Evolutionary conservation across 2,113 vertebrate species (phyloP), one percentile per base, ranked within the genome.

Genomic region (Monopterus albus): DNA sequence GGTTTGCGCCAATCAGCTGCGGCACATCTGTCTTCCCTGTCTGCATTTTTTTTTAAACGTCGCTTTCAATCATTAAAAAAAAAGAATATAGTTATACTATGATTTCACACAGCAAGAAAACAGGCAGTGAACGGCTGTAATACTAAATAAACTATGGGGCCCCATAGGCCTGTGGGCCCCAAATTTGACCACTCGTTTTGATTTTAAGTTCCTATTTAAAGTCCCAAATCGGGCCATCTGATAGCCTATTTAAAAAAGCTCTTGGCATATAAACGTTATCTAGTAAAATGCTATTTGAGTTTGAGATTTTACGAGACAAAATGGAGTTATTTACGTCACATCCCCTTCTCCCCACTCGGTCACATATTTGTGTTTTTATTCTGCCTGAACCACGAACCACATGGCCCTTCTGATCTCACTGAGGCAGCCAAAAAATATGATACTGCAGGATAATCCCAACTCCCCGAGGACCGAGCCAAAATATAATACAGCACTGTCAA

Each of bases 401-500:
- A 53, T 43, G 42, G 51, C 18, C 36, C 56, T 31, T 55, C 62
- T 72, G 61, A 60, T 73, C 49, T 83, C n/a, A 55, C 55, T 15
- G 53, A 89, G 77, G 52, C 81, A 80, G 55, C 39, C 68, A 62
- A 59, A 69, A 78, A 71, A 75, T 77, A 75, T 51, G 76, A 83
- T 80, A 78, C 53, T 73, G 69, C 79, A 21, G 82, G 82, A 88
- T 88, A 88, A 88, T 89, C 80, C 75, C 53, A 71, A 76, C 66
- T 86, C 82, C 81, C 81, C 6, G 17, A 39, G 79, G 87, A 84
- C 83, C 77, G 79, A 47, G 69, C 17, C 78, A 14, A 61, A 84
- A 69, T 80, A 82, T 84, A 86, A 89, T 73, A 71, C 83, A 86
- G 77, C 81, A 65, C 87, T 86, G 85, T 88, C 89, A 86, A 81